Evolutionary conservation across 2,797 vertebrate species (phyloP).

Genomic region (Sebastes trivittatus): DNA sequence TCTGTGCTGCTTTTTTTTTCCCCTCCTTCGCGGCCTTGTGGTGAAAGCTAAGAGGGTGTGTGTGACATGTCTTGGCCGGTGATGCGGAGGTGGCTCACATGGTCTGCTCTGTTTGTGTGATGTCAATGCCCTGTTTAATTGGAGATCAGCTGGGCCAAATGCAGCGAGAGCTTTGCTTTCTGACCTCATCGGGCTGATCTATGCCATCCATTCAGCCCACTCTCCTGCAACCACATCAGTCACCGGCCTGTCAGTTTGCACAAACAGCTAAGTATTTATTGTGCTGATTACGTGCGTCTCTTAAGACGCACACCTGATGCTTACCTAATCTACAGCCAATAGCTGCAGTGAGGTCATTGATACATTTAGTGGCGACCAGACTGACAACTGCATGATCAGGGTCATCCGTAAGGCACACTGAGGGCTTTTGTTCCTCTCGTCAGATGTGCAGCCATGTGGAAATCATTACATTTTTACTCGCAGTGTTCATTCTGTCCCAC

Average conservation of each 20-base stretch:
- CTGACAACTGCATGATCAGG: slow-evolving; percentile 42
- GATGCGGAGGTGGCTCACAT: slow-evolving; percentile 60
- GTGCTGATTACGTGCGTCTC: slow-evolving; percentile 46
- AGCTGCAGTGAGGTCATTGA: slow-evolving; percentile 37
- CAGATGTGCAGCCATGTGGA: slow-evolving; percentile 71
- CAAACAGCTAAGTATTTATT: slow-evolving; percentile 66
- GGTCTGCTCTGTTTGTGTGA: slow-evolving; percentile 62
- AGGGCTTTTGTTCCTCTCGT: slow-evolving; percentile 59
- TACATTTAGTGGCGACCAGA: slow-evolving; percentile 40
- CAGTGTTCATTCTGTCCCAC: slow-evolving; percentile 65
- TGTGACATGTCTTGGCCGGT: slow-evolving; percentile 68
- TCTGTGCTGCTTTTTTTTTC: slow-evolving; percentile 15
- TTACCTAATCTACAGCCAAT: slow-evolving; percentile 34
- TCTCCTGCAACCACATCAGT: slow-evolving; percentile 71
- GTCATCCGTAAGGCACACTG: slow-evolving; percentile 47
- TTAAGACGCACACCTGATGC: slow-evolving; percentile 54
- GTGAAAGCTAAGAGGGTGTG: slow-evolving; percentile 57
- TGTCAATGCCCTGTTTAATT: slow-evolving; percentile 74
- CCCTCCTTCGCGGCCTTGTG: not conserved
- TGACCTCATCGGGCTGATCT: slow-evolving; percentile 69
- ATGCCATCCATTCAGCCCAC: slow-evolving; percentile 70
- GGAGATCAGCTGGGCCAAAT: slow-evolving; percentile 74
- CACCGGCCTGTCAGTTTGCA: slow-evolving; percentile 68
- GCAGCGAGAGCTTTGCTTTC: slow-evolving; percentile 62
- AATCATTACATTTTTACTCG: slow-evolving; percentile 75